These are phyloP conservation scores for Buathra laborator DNA, from an alignment of 2,888 invertebrate genomes.

Conservation along the genomic window DNA sequence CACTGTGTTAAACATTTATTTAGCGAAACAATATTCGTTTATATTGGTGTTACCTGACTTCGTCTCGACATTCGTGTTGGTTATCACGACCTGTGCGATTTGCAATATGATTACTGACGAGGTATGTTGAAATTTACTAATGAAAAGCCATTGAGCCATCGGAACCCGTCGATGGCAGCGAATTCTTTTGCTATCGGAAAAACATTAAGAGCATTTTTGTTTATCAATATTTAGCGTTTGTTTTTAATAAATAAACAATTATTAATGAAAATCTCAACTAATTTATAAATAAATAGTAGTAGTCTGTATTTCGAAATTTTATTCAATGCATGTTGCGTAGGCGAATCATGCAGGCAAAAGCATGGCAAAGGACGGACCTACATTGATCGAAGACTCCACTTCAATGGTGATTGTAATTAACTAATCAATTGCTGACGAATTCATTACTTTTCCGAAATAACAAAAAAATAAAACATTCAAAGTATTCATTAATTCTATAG, in stretches of 20 bases:
- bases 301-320: background rate
- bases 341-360: slow-evolving; percentile 24
- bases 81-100: slow-evolving; percentile 24
- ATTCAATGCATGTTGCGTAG: slow-evolving; percentile 3
- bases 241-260: no score
- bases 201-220: no score
- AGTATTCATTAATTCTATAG: slow-evolving; percentile 13
- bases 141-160: no score
- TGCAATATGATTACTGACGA: slow-evolving; percentile 39
- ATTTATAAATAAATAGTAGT: no score
- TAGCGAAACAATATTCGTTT: background rate
- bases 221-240: no score
- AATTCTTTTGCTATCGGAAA: background rate
- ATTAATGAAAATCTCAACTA: no score
- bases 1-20: background rate
- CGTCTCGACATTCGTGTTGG: background rate
- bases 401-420: slow-evolving; percentile 41
- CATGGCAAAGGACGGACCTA: slow-evolving; percentile 40
- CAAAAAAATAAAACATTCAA: background rate
- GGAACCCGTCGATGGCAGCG: background rate
- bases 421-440: background rate
- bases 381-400: slow-evolving; percentile 40
- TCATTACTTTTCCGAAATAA: no score
- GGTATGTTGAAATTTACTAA: slow-evolving; percentile 4
- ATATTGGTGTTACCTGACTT: background rate